Evolutionary conservation across 35 echinoderm and acorn worm species (phyloP).

Genomic region (Heliocidaris tuberculata): DNA sequence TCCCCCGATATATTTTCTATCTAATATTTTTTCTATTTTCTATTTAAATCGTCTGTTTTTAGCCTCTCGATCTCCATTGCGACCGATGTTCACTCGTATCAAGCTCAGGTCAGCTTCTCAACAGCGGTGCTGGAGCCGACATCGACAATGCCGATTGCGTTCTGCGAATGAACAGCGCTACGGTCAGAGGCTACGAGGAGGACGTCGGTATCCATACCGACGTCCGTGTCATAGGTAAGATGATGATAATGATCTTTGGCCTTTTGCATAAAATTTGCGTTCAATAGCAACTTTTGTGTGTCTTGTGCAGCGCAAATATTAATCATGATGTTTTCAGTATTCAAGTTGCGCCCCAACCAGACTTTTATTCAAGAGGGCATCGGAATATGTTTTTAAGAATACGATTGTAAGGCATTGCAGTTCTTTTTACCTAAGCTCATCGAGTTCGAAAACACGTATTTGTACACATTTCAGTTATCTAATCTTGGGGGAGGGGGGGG

Average conservation of each 20-base stretch:
- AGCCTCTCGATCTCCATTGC: slow-evolving; percentile 70
- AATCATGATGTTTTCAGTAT: no score
- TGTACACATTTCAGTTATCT: no score
- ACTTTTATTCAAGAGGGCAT: no score
- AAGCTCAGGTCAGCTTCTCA: slow-evolving; percentile 82
- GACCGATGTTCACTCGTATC: slow-evolving; percentile 87
- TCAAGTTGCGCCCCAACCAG: no score
- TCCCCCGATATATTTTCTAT: background rate
- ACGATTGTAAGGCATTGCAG: no score
- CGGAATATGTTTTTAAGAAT: no score
- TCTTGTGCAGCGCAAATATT: no score
- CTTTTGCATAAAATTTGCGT: no score
- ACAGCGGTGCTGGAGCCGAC: slow-evolving; percentile 69
- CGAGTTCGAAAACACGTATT: no score
- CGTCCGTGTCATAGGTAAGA: slow-evolving; percentile 68
- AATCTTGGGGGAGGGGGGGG: no score
- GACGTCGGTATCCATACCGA: slow-evolving; percentile 88
- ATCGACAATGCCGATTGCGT: slow-evolving; percentile 88
- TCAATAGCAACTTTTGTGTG: no score
- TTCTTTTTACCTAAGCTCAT: no score
- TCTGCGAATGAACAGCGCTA: slow-evolving; percentile 88
- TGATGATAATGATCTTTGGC: background rate
- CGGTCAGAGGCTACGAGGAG: slow-evolving; percentile 73
- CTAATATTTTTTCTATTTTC: background rate
- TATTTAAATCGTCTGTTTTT: background rate